These are phyloP conservation scores for Cyphomyrus plagiostoma DNA, from an alignment of 2,113 vertebrate species.

Conservation along the genomic window DNA sequence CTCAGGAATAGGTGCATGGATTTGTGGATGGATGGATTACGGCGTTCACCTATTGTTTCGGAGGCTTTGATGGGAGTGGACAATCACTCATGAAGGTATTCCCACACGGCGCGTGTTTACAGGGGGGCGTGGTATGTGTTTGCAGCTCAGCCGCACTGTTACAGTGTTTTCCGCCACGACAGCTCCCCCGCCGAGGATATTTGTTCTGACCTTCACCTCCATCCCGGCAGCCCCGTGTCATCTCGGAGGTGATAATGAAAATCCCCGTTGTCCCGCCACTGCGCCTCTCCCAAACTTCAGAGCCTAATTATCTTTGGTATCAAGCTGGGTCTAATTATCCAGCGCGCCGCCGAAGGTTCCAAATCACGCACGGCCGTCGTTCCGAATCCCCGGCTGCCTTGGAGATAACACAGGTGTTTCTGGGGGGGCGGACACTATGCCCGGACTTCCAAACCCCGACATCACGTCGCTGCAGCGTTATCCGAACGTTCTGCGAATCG, in stretches of 20 bases:
- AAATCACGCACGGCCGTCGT: background rate
- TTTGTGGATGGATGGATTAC: background rate
- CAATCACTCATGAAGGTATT: background rate
- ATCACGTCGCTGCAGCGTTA: background rate
- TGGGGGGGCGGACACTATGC: background rate
- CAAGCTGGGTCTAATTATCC: constrained; percentile 33
- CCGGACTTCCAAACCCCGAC: background rate
- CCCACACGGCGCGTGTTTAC: background rate
- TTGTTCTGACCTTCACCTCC: constrained; percentile 25
- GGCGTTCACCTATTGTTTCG: background rate
- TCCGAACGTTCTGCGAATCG: background rate
- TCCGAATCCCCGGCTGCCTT: background rate
- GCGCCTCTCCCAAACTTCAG: constrained; percentile 21
- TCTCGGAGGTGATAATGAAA: constrained; percentile 26
- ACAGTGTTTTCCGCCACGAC: background rate
- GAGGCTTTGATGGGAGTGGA: background rate
- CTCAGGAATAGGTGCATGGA: background rate
- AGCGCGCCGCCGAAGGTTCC: constrained; percentile 11
- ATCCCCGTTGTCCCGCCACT: constrained; percentile 20
- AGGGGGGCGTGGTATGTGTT: background rate
- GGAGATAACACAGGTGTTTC: background rate
- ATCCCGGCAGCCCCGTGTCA: constrained; percentile 18
- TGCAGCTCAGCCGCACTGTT: background rate
- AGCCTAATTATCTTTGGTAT: constrained; percentile 31
- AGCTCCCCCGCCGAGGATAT: background rate